These are phyloP conservation scores for Orthosia cruda DNA, from an alignment of 2,888 invertebrate genomes.

Conservation along the genomic window DNA sequence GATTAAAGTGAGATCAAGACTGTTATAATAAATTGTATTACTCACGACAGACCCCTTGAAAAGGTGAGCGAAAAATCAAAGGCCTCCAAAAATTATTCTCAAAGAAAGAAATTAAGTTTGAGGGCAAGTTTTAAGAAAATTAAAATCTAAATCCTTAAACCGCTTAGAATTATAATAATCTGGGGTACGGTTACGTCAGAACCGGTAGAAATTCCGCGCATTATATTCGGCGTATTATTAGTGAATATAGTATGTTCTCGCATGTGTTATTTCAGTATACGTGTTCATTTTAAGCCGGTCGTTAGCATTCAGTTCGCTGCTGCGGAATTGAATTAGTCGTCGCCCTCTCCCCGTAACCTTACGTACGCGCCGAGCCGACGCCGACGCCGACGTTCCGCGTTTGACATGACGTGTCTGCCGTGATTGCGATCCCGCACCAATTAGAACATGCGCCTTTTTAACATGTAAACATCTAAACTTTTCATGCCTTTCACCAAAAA, in stretches of 20 bases:
- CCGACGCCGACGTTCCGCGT: constrained; percentile 54
- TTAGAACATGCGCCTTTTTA: constrained; percentile 56
- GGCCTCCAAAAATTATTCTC: constrained; percentile 34
- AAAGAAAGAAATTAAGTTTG: constrained; percentile 48
- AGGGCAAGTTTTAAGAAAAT: constrained; percentile 52
- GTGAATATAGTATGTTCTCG: constrained; percentile 65
- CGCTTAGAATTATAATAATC: constrained; percentile 50
- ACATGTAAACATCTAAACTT: constrained; percentile 39
- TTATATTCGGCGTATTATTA: constrained; percentile 63
- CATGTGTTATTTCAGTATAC: constrained; percentile 73
- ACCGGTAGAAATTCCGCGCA: constrained; percentile 42
- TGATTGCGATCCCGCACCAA: constrained; percentile 69
- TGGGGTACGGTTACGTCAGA: constrained; percentile 35
- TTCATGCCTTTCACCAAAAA: constrained; percentile 27
- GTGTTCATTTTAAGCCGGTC: constrained; percentile 75
- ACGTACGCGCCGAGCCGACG: constrained; percentile 62
- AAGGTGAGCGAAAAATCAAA: constrained; percentile 54
- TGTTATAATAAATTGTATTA: constrained; percentile 67
- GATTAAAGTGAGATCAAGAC: constrained; percentile 66
- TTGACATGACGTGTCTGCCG: constrained; percentile 66
- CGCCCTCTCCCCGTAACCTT: constrained; percentile 72
- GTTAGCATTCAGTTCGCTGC: constrained; percentile 78
- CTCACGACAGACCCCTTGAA: constrained; percentile 46
- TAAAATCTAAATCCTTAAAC: constrained; percentile 45
- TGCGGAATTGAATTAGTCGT: constrained; percentile 78